phyloP scores from a whole-genome alignment of 2,888 invertebrate species.

The Xylophagus ater region DNA sequence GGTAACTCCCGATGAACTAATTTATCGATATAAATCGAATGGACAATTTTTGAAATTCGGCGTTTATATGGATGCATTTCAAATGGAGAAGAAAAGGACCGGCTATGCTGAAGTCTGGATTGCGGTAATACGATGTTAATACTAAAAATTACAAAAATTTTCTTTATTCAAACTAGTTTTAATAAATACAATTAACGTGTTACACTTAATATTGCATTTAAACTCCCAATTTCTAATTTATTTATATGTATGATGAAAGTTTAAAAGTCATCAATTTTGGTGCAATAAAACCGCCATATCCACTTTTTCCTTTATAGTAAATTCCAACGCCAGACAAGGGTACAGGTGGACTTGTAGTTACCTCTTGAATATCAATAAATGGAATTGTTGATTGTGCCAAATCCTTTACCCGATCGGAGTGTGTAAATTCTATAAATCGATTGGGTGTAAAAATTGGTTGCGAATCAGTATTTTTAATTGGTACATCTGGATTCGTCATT shows the following conservation, averaged over 20 bases:
- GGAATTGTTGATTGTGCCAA: conserved; percentile 75
- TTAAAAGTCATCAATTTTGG: conserved; percentile 67
- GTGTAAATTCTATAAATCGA: conserved; percentile 57
- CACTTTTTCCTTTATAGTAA: conserved; percentile 58
- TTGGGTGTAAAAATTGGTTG: conserved; percentile 51
- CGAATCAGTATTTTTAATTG: conserved; percentile 45
- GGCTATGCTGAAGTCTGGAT: too few relatives aligned
- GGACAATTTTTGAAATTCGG: too few relatives aligned
- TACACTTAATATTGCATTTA: too few relatives aligned
- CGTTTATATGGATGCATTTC: too few relatives aligned
- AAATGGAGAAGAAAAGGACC: too few relatives aligned
- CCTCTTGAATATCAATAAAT: conserved; percentile 65
- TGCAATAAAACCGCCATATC: conserved; percentile 67
- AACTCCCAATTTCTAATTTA: too few relatives aligned
- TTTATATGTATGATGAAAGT: conserved; percentile 52
- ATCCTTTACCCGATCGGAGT: conserved; percentile 60
- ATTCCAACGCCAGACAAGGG: conserved; percentile 66
- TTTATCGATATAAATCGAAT: too few relatives aligned
- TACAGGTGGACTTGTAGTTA: conserved; percentile 53
- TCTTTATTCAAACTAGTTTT: too few relatives aligned
- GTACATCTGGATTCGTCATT: conserved; percentile 52
- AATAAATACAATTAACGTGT: too few relatives aligned
- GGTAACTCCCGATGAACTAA: too few relatives aligned
- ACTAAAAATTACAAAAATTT: too few relatives aligned
- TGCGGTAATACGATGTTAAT: too few relatives aligned